Percentiles rank a stretch among this genome's conserved stretches.
phyloP scores from a whole-genome alignment of 1,140 invertebrate species.

The Drosophila carrolli region DNA sequence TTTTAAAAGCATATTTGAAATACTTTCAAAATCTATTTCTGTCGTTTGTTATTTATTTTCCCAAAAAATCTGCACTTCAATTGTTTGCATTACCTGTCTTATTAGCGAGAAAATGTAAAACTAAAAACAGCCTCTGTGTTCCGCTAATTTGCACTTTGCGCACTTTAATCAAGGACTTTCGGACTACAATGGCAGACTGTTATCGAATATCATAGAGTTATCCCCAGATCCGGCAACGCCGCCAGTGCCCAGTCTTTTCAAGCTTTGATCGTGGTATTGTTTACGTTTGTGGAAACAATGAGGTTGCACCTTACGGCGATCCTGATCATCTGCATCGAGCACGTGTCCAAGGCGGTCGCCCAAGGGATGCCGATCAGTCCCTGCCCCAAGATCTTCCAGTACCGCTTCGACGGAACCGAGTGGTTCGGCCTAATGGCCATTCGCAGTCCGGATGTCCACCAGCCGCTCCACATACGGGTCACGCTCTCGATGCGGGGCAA shows the following conservation, averaged over 20 bases:
- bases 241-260: background rate
- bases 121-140: too few species aligned
- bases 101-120: too few species aligned
- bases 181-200: too few species aligned
- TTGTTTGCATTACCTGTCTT: too few species aligned
- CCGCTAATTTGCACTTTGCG: too few species aligned
- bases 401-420: conserved; percentile 75
- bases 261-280: conserved; percentile 2
- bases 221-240: too few species aligned
- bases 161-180: too few species aligned
- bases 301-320: conserved; percentile 45
- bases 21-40: too few species aligned
- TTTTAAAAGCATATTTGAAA: too few species aligned
- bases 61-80: too few species aligned
- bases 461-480: conserved; percentile 69
- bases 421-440: conserved; percentile 79
- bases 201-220: too few species aligned
- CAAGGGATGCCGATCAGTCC: conserved; percentile 78
- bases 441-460: conserved; percentile 58
- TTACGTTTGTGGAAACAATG: conserved; percentile 18
- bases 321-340: conserved; percentile 59
- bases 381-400: conserved; percentile 82
- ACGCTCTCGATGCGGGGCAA: conserved; percentile 81
- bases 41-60: too few species aligned
- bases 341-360: conserved; percentile 42